phyloP scores from a whole-genome alignment of 2,797 vertebrate genomes.

The Fistularia commersonii region DNA sequence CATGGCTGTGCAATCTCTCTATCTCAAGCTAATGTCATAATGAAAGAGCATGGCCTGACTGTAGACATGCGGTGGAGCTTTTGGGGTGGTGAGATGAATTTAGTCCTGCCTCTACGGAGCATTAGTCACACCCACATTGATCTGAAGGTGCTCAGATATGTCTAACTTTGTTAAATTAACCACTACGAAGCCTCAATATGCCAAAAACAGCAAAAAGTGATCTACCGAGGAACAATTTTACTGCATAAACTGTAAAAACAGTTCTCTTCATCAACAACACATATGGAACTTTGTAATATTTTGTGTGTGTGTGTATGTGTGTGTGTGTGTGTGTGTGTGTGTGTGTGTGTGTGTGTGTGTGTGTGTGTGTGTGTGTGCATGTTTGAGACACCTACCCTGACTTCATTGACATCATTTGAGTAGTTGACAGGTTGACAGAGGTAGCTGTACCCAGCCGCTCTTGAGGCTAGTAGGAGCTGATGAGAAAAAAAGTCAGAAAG shows the following conservation, averaged over 20 bases:
- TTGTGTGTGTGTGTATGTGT: not conserved
- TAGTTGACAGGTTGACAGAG: slow-evolving; percentile 96
- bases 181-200: not conserved
- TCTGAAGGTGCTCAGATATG: not conserved
- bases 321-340: not conserved
- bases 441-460: slow-evolving; percentile 94
- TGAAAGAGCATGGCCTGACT: slow-evolving; percentile 19
- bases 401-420: slow-evolving; percentile 93
- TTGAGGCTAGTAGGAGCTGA: slow-evolving; percentile 89
- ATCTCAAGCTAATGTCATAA: slow-evolving; percentile 25
- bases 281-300: no score
- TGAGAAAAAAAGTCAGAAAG: slow-evolving; percentile 10
- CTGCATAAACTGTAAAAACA: no score
- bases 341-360: not conserved
- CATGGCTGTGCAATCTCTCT: slow-evolving; percentile 10
- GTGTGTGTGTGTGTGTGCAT: slow-evolving; percentile 9
- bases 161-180: no score
- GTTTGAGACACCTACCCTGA: slow-evolving; percentile 84
- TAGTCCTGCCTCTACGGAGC: slow-evolving; percentile 13
- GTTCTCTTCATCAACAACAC: no score
- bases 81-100: slow-evolving; percentile 34
- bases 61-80: slow-evolving; percentile 29
- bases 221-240: no score
- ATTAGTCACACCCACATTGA: not conserved
- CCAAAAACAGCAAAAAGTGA: not conserved